Percentiles rank a stretch among this genome's conserved stretches.
These are phyloP conservation scores for Merluccius polli DNA, from an alignment of 2,797 vertebrate species.

Conservation along the genomic window DNA sequence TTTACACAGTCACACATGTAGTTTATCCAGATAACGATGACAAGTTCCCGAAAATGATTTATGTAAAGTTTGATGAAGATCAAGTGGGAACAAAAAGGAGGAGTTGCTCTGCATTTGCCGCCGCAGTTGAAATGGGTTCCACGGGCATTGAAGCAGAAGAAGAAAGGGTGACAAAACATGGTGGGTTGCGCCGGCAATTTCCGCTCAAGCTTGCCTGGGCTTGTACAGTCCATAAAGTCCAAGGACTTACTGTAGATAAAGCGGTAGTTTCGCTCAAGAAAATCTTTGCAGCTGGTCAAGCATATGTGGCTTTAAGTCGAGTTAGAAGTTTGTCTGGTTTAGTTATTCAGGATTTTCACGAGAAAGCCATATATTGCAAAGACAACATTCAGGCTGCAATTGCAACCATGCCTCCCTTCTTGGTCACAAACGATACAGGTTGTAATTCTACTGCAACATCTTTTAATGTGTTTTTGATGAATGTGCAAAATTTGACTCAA, in stretches of 20 bases:
- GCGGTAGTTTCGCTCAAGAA: background rate
- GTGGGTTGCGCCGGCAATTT: background rate
- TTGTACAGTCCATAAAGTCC: too few species aligned
- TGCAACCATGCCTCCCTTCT: background rate
- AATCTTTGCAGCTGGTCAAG: slow-evolving; percentile 7
- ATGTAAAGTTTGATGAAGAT: too few species aligned
- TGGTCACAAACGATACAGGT: background rate
- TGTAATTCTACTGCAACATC: background rate
- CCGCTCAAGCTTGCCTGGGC: too few species aligned
- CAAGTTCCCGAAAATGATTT: too few species aligned
- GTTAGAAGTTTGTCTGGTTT: background rate
- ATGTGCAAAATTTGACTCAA: too few species aligned
- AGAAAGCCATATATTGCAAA: slow-evolving; percentile 1
- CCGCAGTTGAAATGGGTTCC: background rate
- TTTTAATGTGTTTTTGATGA: slow-evolving; percentile 17
- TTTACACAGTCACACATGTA: too few species aligned
- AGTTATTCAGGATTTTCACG: slow-evolving; percentile 7
- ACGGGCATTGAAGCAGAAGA: slow-evolving; percentile 2
- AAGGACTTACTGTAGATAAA: background rate
- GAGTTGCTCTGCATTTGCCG: background rate
- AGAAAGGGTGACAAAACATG: background rate
- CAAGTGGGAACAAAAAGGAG: background rate
- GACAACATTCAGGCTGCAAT: background rate
- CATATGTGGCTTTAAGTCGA: too few species aligned
- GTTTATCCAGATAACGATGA: too few species aligned